Percentiles rank a stretch among this genome's conserved stretches.
phyloP scores from a whole-genome alignment of 2,888 invertebrate species.

The Macrosoma leucophasiata region DNA sequence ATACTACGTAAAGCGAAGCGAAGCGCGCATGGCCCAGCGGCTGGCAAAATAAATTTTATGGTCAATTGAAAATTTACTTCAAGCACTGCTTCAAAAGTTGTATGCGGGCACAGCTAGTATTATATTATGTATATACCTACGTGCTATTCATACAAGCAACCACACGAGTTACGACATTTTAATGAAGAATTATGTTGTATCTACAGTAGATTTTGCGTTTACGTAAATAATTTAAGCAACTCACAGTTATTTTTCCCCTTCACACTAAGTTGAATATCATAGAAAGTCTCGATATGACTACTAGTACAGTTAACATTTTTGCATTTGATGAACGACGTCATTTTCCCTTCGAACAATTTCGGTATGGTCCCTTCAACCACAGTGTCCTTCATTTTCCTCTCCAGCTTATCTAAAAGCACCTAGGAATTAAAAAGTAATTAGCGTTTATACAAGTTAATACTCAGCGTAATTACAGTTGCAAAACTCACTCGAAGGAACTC shows the following conservation, averaged over 20 bases:
- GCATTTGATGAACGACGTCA: constrained; percentile 98
- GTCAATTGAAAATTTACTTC: too few species aligned
- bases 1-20: too few species aligned
- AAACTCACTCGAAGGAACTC: constrained; percentile 84
- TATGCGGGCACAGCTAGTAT: too few species aligned
- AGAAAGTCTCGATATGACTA: constrained; percentile 96
- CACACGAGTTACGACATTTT: constrained; percentile 1
- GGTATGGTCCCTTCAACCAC: constrained; percentile 98
- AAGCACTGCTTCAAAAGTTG: too few species aligned
- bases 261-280: constrained; percentile 98
- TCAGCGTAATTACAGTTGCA: too few species aligned
- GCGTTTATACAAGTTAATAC: too few species aligned
- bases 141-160: too few species aligned
- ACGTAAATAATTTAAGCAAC: constrained; percentile 33
- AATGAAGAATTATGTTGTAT: not conserved
- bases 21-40: too few species aligned
- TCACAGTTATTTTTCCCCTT: constrained; percentile 97
- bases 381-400: constrained; percentile 99
- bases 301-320: constrained; percentile 98
- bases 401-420: constrained; percentile 95
- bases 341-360: constrained; percentile 97
- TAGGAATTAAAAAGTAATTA: constrained; percentile 33
- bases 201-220: not conserved
- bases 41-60: too few species aligned
- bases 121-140: too few species aligned